phyloP scores from a whole-genome alignment of 2,888 invertebrate genomes.

The Bembecia ichneumoniformis region DNA sequence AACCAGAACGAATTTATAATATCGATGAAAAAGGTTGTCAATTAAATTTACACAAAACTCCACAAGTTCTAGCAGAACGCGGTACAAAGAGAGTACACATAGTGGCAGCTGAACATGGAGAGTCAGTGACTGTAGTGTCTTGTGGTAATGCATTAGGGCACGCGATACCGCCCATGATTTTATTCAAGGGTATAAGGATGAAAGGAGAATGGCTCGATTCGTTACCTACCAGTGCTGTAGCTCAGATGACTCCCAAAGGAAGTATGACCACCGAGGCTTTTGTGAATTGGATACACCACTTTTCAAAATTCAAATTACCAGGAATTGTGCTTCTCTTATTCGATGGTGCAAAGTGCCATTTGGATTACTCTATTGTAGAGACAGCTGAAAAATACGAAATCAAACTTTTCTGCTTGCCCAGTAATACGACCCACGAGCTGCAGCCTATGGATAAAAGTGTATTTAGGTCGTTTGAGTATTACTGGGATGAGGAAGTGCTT shows the following conservation, averaged over 20 bases:
- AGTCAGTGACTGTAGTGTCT: slow-evolving; percentile 11
- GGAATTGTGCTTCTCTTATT: slow-evolving; percentile 6
- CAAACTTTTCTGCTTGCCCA: slow-evolving; percentile 8
- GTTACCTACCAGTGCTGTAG: neutral
- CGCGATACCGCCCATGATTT: slow-evolving; percentile 9
- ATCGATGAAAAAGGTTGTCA: slow-evolving; percentile 8
- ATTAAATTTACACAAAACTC: slow-evolving; percentile 9
- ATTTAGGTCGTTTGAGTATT: slow-evolving; percentile 6
- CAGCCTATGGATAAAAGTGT: slow-evolving; percentile 13
- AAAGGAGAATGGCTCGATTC: slow-evolving; percentile 9
- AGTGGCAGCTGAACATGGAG: slow-evolving; percentile 11
- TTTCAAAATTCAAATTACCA: slow-evolving; percentile 25
- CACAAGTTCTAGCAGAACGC: slow-evolving; percentile 10
- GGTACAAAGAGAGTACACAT: slow-evolving; percentile 12
- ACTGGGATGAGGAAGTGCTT: slow-evolving; percentile 11
- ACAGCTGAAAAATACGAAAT: slow-evolving; percentile 10
- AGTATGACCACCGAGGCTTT: slow-evolving; percentile 1
- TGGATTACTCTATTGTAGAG: slow-evolving; percentile 7
- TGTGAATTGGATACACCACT: slow-evolving; percentile 9
- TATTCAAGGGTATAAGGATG: slow-evolving; percentile 6
- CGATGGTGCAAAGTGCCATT: slow-evolving; percentile 6
- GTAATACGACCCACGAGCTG: slow-evolving; percentile 11
- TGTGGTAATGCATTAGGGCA: slow-evolving; percentile 12
- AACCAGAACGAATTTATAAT: slow-evolving; percentile 10
- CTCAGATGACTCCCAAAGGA: slow-evolving; percentile 3